These are phyloP conservation scores for Drosophila borborema DNA, from an alignment of 2,888 invertebrate species.

Conservation along the genomic window DNA sequence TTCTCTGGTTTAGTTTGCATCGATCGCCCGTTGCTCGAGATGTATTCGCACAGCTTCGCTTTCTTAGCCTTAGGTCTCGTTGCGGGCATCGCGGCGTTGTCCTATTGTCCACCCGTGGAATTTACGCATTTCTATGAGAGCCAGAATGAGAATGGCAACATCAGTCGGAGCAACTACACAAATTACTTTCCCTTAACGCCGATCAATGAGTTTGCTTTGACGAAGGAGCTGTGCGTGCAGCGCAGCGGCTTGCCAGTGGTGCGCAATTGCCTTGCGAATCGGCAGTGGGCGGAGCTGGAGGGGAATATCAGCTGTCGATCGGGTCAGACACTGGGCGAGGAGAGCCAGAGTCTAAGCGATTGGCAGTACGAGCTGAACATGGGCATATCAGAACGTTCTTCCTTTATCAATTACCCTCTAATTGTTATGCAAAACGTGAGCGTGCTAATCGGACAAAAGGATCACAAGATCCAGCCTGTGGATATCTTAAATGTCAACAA, in stretches of 20 bases:
- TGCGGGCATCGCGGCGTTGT: background rate
- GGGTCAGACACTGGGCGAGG: background rate
- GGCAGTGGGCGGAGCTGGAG: slow-evolving; percentile 17
- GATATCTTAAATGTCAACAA: slow-evolving; percentile 30
- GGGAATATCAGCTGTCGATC: slow-evolving; percentile 18
- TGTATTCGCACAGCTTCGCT: background rate
- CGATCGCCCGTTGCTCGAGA: background rate
- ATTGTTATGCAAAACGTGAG: background rate
- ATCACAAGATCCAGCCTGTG: background rate
- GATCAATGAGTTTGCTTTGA: slow-evolving; percentile 21
- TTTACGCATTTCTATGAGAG: slow-evolving; percentile 21
- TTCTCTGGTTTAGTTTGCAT: background rate
- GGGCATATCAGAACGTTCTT: background rate
- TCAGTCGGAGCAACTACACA: no score
- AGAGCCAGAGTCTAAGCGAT: slow-evolving; percentile 7
- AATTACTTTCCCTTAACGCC: slow-evolving; percentile 21
- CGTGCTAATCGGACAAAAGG: background rate
- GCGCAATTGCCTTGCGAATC: slow-evolving; percentile 20
- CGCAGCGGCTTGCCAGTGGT: slow-evolving; percentile 24
- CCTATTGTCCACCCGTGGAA: background rate
- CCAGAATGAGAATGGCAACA: background rate
- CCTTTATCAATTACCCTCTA: background rate
- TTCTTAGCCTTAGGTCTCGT: background rate
- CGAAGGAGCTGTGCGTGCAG: slow-evolving; percentile 25
- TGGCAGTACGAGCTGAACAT: slow-evolving; percentile 2